Percentiles rank a stretch among this genome's conserved stretches.
Evolutionary conservation across 2,888 invertebrate genomes (phyloP).

Genomic region (Hoplodrina ambigua): DNA sequence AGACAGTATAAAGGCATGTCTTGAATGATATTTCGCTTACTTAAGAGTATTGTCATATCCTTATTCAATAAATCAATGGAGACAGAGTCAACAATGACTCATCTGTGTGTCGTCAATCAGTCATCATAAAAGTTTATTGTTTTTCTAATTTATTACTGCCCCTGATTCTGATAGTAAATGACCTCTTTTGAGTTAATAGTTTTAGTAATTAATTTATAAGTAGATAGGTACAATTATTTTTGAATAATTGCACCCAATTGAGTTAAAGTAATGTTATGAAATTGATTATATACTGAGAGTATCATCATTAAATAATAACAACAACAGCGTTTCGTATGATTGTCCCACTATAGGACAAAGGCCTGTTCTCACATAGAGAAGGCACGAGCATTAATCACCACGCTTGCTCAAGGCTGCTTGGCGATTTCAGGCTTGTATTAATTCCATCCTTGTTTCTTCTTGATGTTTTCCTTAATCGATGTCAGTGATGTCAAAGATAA

Average conservation of each 20-base stretch:
- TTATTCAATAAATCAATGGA: constrained; percentile 34
- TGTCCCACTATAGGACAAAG: too few relatives aligned
- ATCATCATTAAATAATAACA: too few relatives aligned
- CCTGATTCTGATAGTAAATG: constrained; percentile 45
- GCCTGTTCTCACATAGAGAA: too few relatives aligned
- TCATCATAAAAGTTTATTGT: constrained; percentile 53
- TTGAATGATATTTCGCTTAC: constrained; percentile 19
- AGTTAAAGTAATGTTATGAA: constrained; percentile 6
- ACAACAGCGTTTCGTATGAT: too few relatives aligned
- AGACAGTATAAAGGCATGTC: constrained; percentile 5
- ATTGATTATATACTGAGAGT: not conserved
- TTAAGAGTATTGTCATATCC: constrained; percentile 29
- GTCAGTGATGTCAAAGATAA: too few relatives aligned
- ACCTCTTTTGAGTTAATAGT: constrained; percentile 36
- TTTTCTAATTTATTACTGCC: constrained; percentile 49
- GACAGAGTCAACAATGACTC: constrained; percentile 45
- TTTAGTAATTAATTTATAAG: constrained; percentile 33
- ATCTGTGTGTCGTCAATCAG: constrained; percentile 47
- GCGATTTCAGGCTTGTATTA: too few relatives aligned
- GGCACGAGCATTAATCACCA: too few relatives aligned
- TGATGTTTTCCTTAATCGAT: too few relatives aligned
- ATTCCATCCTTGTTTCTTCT: too few relatives aligned
- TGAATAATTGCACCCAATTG: constrained; percentile 10
- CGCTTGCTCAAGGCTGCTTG: too few relatives aligned
- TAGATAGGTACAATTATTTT: constrained; percentile 3